Base-by-base conservation (phyloP, 1,140 invertebrate genomes). In the Drosophila pachea region DNA sequence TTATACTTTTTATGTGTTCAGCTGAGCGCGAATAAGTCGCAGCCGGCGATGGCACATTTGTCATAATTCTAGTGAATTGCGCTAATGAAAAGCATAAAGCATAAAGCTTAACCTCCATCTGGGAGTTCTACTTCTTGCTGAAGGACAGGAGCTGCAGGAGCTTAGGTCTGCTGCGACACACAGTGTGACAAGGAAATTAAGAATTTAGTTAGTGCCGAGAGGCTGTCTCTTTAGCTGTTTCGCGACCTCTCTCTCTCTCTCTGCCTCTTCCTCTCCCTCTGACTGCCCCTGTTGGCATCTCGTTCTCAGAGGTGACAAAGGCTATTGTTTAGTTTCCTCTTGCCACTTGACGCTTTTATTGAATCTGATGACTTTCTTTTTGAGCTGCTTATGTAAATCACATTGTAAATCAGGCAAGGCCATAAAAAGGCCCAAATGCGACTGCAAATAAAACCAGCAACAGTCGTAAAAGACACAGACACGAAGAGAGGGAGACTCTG, bases 321-420 rank as follows among this genome's bases (percentile, higher is more conserved):
- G 31, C 45, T 31, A 32, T 45, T 70, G 68, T 76, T 83, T 84
- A 84, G 79, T 79, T 79, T 78, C 55, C 75, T 16, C 75, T 83
- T 83, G 74, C 74, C 78, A 72, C 74, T 83, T 62, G 72, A 74
- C 78, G 71, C 83, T 74, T 43, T 43, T 84, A 84, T 79, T 79
- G 76, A 84, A 68, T 86, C 79, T 79, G 66, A 86, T 84, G 81
- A 79, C 76, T 79, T 74, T 74, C 54, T 84, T 64, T 86, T 62
- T 50, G 48, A 78, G 45, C 79, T 84, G 63, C 81, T 84, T 84
- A 86, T 84, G 79, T 54, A 84, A 84, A 84, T 83, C 76, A 63
- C 60, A 68, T 74, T 86, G 68, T 84, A 76, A 83, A 83, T 73
- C 79, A 73, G 78, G 47, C 49, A 56, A 50, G 43, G 61, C 54